phyloP scores from a whole-genome alignment of 2,888 invertebrate genomes.

The Epirrhoe alternata region DNA sequence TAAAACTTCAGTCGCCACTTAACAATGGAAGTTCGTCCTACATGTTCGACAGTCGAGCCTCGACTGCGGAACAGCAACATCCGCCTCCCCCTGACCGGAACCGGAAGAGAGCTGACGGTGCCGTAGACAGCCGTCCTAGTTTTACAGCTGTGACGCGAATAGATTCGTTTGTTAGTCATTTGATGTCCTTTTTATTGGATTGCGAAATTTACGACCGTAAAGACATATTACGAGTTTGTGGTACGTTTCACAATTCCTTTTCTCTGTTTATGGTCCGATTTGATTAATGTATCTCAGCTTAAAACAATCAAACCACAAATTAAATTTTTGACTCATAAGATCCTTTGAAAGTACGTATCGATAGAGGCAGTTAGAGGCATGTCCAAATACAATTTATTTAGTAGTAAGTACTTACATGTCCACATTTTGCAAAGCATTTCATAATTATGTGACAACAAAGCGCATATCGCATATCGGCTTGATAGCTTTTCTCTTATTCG shows the following conservation, averaged over 20 bases:
- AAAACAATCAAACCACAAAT: background rate
- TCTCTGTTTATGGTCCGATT: background rate
- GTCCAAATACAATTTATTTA: too few species aligned
- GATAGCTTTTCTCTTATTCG: too few species aligned
- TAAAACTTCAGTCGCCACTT: background rate
- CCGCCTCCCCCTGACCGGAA: conserved; percentile 49
- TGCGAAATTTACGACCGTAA: conserved; percentile 21
- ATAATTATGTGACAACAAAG: too few species aligned
- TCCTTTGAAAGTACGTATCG: too few species aligned
- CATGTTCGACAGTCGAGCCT: conserved; percentile 46
- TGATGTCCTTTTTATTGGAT: conserved; percentile 37
- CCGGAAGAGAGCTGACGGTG: conserved; percentile 41
- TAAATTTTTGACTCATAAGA: background rate
- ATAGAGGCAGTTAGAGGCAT: too few species aligned
- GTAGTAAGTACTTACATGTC: too few species aligned
- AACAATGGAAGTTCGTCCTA: conserved; percentile 47
- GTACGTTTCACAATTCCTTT: conserved; percentile 13
- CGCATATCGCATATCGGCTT: too few species aligned
- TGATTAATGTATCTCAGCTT: background rate
- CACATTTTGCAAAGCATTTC: too few species aligned
- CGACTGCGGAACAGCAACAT: conserved; percentile 48
- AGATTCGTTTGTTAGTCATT: conserved; percentile 35
- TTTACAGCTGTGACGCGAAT: conserved; percentile 43
- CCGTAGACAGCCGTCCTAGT: conserved; percentile 53
- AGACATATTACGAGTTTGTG: conserved; percentile 10